Percentiles rank a stretch among this genome's conserved stretches.
phyloP scores from a whole-genome alignment of 2,888 invertebrate genomes.

The Acrobasis consociella region DNA sequence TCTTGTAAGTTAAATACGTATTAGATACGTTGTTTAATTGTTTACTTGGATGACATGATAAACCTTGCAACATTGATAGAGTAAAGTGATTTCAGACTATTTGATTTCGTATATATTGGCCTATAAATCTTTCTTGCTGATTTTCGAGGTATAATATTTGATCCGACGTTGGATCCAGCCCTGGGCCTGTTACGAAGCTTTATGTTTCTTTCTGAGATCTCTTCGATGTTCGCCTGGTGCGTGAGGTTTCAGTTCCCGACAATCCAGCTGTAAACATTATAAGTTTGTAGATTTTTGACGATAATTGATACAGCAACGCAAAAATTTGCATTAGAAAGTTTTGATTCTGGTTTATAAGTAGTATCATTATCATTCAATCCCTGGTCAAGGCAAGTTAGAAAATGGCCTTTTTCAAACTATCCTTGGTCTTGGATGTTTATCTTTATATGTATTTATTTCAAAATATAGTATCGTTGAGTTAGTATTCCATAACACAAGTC shows the following conservation, averaged over 20 bases:
- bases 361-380: no score
- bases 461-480: no score
- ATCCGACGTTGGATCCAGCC: slow-evolving; percentile 48
- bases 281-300: slow-evolving; percentile 5
- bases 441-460: no score
- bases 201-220: slow-evolving; percentile 87
- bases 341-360: no score
- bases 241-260: slow-evolving; percentile 87
- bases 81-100: slow-evolving; percentile 4
- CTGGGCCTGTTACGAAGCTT: slow-evolving; percentile 83
- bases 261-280: slow-evolving; percentile 80
- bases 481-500: no score
- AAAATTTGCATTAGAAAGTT: neutral
- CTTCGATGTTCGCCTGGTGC: slow-evolving; percentile 78
- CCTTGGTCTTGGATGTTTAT: no score
- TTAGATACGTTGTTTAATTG: neutral
- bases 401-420: no score
- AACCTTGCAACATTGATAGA: neutral
- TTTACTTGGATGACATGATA: neutral
- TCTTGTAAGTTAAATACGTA: neutral
- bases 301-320: neutral
- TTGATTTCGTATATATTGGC: neutral
- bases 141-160: slow-evolving; percentile 45
- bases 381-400: no score
- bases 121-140: slow-evolving; percentile 38